Base-by-base conservation (phyloP, 2,888 invertebrate species). In the Nomada goodeniana region DNA sequence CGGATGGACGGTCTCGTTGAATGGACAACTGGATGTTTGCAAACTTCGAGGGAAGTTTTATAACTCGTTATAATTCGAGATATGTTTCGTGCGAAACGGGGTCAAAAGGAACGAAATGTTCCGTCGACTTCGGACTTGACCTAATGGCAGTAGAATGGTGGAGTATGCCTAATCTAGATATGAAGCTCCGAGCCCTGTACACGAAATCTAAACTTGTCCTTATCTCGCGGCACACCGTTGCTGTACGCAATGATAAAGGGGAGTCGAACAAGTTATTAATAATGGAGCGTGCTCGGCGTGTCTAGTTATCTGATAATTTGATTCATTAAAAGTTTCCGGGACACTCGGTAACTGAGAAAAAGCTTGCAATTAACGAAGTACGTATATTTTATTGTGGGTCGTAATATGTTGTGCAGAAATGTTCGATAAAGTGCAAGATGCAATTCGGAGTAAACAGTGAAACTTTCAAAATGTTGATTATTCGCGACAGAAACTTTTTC, bases 321-420 rank as follows among this genome's bases (percentile, higher is more conserved):
- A 73, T 77, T 77, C 60, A 77, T 77, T 74, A 74, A 67, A 77
- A 74, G 53, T 74, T 77, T 26, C 53, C 60, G 53, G 29, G n/a
- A 47, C 20, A 29, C 42, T 67, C 44, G 67, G 53, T 50, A 61
- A 67, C 29, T 0, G 26, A 29, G 72, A 50, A 65, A 73, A 47
- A 36, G 20, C 13, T 59, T 13, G 44, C 44, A 61, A 53, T 64
- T 67, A 74, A 74, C 60, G 10, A n/a, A 47, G 36, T 36, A 7
- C 15, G 23, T 36, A 7, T 15, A 29, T 4, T 71, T 63, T 3
- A 47, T 23, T 15, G 42, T 11, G 11, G n/a, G 23, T 64, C 53
- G 61, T 18, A 42, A 71, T 4, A 42, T 44, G 59, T 47, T 63
- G n/a, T 5, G 29, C 18, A 44, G 26, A 29, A 18, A 18, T 29